Evolutionary conservation across 1,140 invertebrate genomes (phyloP).

Genomic region (Lepidurus packardi): DNA sequence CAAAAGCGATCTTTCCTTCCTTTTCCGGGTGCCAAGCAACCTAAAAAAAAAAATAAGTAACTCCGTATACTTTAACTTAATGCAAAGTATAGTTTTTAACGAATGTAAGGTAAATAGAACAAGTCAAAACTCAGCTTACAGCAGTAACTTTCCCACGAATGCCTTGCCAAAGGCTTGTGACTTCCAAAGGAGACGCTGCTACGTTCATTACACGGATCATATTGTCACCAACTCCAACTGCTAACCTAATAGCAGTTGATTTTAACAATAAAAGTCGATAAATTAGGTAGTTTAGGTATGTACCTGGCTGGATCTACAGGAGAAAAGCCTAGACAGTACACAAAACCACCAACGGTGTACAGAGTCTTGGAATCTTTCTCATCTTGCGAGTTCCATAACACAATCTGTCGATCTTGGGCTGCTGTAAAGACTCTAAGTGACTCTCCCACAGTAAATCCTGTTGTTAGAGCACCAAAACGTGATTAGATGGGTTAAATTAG

Average conservation of each 20-base stretch:
- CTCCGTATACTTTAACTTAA: neutral
- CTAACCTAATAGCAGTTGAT: slow-evolving; percentile 45
- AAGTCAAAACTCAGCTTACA: slow-evolving; percentile 45
- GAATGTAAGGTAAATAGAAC: neutral
- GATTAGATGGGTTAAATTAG: neutral
- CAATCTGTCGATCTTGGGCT: slow-evolving; percentile 57
- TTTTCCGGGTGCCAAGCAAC: slow-evolving; percentile 68
- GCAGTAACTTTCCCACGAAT: slow-evolving; percentile 64
- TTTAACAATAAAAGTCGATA: neutral
- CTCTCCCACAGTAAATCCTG: slow-evolving; percentile 24
- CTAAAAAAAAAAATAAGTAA: slow-evolving; percentile 41
- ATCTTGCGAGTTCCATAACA: slow-evolving; percentile 45
- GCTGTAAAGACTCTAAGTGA: slow-evolving; percentile 52
- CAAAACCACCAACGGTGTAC: slow-evolving; percentile 58
- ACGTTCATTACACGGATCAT: slow-evolving; percentile 66
- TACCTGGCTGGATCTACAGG: slow-evolving; percentile 62
- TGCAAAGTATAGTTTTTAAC: neutral
- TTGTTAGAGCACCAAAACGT: neutral
- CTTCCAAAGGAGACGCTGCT: slow-evolving; percentile 47
- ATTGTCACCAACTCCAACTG: slow-evolving; percentile 63
- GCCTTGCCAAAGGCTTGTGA: slow-evolving; percentile 58
- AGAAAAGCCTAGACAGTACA: slow-evolving; percentile 59
- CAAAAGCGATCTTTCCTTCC: slow-evolving; percentile 67
- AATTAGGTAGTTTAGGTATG: slow-evolving; percentile 35
- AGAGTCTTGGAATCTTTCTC: slow-evolving; percentile 40